Conservation (phyloP, 2,888 invertebrate genomes). For the Drosophila picticornis region DNA sequence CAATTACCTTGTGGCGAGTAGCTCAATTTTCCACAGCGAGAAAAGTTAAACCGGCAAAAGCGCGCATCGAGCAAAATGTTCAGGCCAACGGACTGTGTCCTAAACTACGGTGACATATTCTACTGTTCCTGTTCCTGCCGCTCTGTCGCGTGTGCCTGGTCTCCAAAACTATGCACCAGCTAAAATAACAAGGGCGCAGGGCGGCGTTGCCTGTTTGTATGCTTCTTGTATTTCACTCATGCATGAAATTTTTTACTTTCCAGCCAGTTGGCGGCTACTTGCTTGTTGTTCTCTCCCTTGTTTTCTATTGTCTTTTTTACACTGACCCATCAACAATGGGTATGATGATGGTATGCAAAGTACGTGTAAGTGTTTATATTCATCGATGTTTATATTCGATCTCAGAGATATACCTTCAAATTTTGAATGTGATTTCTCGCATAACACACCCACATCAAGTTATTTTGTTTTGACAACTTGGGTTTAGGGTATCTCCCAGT, state of each 20-base stretch:
- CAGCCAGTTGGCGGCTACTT: conserved; percentile 64
- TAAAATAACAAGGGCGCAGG: conserved; percentile 45
- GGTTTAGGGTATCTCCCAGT: background rate
- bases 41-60: conserved; percentile 40
- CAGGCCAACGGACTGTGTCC: conserved; percentile 3
- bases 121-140: background rate
- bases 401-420: background rate
- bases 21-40: conserved; percentile 41
- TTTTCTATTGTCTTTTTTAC: conserved; percentile 27
- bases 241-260: conserved; percentile 72
- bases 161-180: conserved; percentile 68
- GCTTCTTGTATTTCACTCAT: conserved; percentile 76
- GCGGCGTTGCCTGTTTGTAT: conserved; percentile 5
- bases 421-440: background rate
- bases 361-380: background rate
- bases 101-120: conserved; percentile 35
- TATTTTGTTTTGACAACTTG: background rate
- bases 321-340: background rate
- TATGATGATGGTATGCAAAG: background rate
- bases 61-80: conserved; percentile 30
- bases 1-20: conserved; percentile 54
- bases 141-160: conserved; percentile 5
- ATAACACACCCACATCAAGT: background rate
- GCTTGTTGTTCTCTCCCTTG: conserved; percentile 38
- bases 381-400: background rate